A percentile compares a stretch with the other conserved stretches of the same genome.
Conservation (phyloP, 2,797 vertebrate species). For the Enteromius unitaeniatus region DNA sequence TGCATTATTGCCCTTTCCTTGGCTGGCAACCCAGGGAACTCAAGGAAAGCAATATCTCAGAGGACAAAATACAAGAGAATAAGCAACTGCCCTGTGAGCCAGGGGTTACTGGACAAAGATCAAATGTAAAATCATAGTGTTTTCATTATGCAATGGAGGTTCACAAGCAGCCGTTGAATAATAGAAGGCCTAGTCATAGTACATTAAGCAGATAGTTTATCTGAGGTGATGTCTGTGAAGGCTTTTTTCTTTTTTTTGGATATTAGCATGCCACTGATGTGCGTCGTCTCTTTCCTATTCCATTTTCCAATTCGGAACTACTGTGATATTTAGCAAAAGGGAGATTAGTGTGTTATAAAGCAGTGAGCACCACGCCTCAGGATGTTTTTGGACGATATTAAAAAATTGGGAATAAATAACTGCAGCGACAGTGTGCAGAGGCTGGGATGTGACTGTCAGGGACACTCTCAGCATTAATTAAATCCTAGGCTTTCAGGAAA, state of each 20-base stretch:
- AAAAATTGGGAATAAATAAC: constrained; percentile 56
- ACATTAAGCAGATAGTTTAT: constrained; percentile 44
- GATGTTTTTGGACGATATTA: constrained; percentile 58
- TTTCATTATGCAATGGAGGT: constrained; percentile 39
- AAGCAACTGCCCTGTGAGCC: constrained; percentile 13
- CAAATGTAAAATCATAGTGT: constrained; percentile 38
- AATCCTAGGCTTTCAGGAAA: constrained; percentile 53
- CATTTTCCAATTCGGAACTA: constrained; percentile 41
- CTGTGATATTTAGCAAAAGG: constrained; percentile 56
- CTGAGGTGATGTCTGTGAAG: constrained; percentile 21
- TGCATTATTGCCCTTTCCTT: constrained; percentile 34
- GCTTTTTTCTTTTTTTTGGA: constrained; percentile 14
- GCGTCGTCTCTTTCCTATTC: constrained; percentile 28
- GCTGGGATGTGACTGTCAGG: constrained; percentile 42
- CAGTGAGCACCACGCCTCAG: constrained; percentile 46
- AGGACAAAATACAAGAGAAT: constrained; percentile 14
- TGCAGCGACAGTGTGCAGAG: constrained; percentile 33
- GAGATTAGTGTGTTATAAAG: constrained; percentile 53
- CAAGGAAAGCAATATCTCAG: constrained; percentile 27
- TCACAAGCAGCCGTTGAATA: constrained; percentile 27
- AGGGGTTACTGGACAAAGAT: constrained; percentile 44
- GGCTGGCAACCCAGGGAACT: constrained; percentile 14
- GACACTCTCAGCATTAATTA: constrained; percentile 53
- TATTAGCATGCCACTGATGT: constrained; percentile 52
- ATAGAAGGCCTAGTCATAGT: constrained; percentile 27